A percentile compares a stretch with the other conserved stretches of the same genome.
Conservation (phyloP, 2,797 vertebrate species). For the Phylloscopus collybita region DNA sequence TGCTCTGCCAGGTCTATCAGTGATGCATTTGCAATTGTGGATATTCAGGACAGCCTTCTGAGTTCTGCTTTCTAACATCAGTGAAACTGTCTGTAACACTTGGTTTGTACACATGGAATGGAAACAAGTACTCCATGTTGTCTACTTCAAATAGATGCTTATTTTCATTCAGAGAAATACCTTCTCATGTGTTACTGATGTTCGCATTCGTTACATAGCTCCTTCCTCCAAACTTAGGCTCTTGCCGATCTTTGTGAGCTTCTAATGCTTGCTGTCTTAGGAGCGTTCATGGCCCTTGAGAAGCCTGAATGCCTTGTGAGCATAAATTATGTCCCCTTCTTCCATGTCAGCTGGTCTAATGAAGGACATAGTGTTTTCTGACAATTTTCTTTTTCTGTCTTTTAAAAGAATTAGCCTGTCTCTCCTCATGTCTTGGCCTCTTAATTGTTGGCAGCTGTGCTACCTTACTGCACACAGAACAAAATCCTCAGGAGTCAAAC, state of each 20-base stretch:
- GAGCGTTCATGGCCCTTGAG: neutral
- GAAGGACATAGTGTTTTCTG: neutral
- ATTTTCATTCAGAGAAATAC: neutral
- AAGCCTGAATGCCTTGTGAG: accelerated
- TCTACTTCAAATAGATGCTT: neutral
- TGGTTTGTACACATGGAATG: neutral
- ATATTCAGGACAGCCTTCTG: neutral
- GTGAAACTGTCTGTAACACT: neutral
- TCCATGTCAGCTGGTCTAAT: neutral
- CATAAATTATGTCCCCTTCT: neutral
- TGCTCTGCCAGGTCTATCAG: neutral
- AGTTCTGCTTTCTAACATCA: neutral
- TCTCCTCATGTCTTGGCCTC: neutral
- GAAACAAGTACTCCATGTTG: neutral
- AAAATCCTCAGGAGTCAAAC: neutral
- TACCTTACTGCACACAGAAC: neutral
- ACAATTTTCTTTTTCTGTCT: neutral
- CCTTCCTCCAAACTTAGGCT: neutral
- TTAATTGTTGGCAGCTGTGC: neutral
- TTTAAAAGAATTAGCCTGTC: neutral
- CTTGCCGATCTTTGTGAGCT: neutral
- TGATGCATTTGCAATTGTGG: neutral
- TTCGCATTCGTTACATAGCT: neutral
- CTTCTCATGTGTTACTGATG: neutral
- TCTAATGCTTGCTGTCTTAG: neutral